Evolutionary conservation across 2,888 invertebrate species (phyloP), one percentile per base, ranked within the genome.

Genomic region (Clusia tigrina): DNA sequence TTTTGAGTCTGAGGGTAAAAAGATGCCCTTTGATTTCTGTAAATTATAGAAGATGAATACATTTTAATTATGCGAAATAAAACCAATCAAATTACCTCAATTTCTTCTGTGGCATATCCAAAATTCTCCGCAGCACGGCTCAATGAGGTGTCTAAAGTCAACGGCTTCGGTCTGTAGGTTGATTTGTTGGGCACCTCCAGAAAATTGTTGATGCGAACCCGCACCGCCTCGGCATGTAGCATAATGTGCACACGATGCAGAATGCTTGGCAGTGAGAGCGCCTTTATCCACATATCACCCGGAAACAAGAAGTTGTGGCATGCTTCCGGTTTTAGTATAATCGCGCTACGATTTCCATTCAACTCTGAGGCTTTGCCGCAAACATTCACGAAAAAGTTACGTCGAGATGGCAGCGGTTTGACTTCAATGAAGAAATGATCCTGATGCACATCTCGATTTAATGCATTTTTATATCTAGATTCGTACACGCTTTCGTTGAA

Each of bases 241-340:
- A 83, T 73, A 26, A 67, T 83, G 26, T 78, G 65, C 0, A 83
- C 24, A 78, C 98, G 89, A 77, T 95, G 93, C 26, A 98, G 77
- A 62, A 96, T 88, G 20, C 93, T 91, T 0, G 98, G 98, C 62
- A 99, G 78, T 59, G 92, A 87, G 1, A 89, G 88, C 0, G 93
- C 91, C 82, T 97, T 95, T 22, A 92, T 86, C 94, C 96, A 97
- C 64, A 96, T 85, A 12, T 90, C 85, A 18, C 90, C 87, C 0
- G 93, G 91, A 77, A 88, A 92, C 0, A 86, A 85, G 67, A 89
- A 89, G 74, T 87, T 89, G 24, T 89, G 87, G 77, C 95, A 94
- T 67, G 96, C 86, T 83, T 99, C 98, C 0, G 98, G 96, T 12
- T 98, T 88, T 52, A 98, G 87, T 62, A 91, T 87, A 70, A 93